phyloP scores from a whole-genome alignment of 1,140 invertebrate species.

The Hirudo medicinalis region DNA sequence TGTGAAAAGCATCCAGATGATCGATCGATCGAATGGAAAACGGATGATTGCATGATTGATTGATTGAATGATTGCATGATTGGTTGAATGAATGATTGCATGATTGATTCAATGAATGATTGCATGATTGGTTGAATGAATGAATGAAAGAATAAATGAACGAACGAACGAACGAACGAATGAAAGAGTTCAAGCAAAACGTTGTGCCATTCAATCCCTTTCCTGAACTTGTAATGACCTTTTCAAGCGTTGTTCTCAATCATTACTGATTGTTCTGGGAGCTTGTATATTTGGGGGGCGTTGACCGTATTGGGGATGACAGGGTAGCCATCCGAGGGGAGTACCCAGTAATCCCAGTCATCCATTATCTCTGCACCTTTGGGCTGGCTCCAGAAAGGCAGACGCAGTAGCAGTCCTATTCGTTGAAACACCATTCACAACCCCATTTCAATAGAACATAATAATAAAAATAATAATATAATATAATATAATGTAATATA shows the following conservation, averaged over 20 bases:
- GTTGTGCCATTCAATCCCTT: background rate
- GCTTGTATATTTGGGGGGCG: too few species aligned
- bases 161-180: background rate
- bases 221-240: background rate
- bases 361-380: constrained; percentile 27
- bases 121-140: background rate
- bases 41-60: background rate
- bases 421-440: too few species aligned
- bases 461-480: too few species aligned
- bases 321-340: constrained; percentile 27
- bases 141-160: background rate
- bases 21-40: background rate
- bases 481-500: too few species aligned
- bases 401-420: constrained; percentile 28
- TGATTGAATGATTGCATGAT: background rate
- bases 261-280: too few species aligned
- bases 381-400: constrained; percentile 29
- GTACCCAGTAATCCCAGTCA: constrained; percentile 29
- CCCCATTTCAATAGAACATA: too few species aligned
- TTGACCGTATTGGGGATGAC: background rate
- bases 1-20: background rate
- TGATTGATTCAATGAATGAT: too few species aligned
- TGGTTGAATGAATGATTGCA: background rate
- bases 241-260: too few species aligned
- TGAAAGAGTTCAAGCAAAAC: background rate